phyloP scores from a whole-genome alignment of 2,797 vertebrate species.

The Nothura maculosa region DNA sequence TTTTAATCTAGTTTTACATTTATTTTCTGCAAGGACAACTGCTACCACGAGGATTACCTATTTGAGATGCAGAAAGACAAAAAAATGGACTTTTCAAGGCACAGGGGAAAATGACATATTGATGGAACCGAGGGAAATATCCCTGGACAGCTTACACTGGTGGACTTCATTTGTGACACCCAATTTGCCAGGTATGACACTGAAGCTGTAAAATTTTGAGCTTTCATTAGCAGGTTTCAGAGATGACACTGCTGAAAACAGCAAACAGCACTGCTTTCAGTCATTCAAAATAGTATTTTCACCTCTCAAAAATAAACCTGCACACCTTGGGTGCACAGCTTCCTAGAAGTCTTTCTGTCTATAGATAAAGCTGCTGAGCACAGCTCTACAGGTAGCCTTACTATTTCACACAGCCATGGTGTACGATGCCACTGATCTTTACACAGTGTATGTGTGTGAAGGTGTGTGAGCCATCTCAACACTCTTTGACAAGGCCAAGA shows the following conservation, averaged over 20 bases:
- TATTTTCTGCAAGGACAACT: background rate
- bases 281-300: background rate
- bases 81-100: background rate
- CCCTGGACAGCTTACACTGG: background rate
- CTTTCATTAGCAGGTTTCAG: background rate
- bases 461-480: too few relatives aligned
- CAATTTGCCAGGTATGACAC: background rate
- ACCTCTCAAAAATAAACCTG: background rate
- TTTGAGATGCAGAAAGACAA: background rate
- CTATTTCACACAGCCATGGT: background rate
- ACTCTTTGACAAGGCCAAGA: background rate
- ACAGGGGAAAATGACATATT: background rate
- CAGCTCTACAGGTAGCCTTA: background rate
- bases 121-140: background rate
- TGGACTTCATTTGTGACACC: background rate
- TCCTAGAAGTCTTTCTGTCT: too few relatives aligned
- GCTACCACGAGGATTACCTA: background rate
- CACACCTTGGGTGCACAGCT: background rate
- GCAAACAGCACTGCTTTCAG: background rate
- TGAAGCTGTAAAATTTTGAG: background rate
- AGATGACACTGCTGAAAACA: background rate
- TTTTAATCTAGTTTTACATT: background rate
- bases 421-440: too few relatives aligned
- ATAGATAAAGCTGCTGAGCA: background rate
- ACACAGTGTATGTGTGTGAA: too few relatives aligned